Evolutionary conservation across 2,113 vertebrate species (phyloP), one percentile per base, ranked within the genome.

Genomic region (Pachyramphus minor): DNA sequence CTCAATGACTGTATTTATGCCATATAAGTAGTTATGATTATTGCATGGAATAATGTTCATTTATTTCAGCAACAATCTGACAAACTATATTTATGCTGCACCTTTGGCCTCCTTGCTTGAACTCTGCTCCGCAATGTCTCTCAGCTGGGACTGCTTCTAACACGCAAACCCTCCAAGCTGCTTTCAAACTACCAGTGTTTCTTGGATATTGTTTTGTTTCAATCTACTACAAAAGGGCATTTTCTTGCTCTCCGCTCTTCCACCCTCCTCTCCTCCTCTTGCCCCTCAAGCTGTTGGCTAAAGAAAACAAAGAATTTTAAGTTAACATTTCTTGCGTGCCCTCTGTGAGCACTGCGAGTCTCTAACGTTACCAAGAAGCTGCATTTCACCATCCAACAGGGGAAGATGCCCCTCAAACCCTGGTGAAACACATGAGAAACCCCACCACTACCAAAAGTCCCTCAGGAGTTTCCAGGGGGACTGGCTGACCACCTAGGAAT

Each of bases 91-190:
- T 97, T 96, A 96, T 92, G 95, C 96, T 89, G 88, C 58, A 90
- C 96, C 95, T 96, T 93, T 96, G 96, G 93, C 96, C 93, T 94
- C 69, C 50, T 95, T 81, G 95, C 90, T 76, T 92, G 96, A 97
- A 96, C 96, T 97, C 90, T 93, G 95, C 85, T 93, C 92, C 30
- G 92, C 95, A 78, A 94, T 8, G 69, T 90, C 80, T 87, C 89
- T 95, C 95, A 95, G 89, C 93, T 97, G 95, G 96, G 96, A 96
- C 84, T 92, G 89, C 90, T 95, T 93, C 90, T 96, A 92, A 94
- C 73, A 92, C 4, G 0, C 84, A 92, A 96, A 84, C 35, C 47
- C 64, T 93, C 72, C 72, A 5, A 95, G 90, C 86, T 82, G 73
- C 76, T 94, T 95, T 95, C 84, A 93, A 95, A 81, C 53, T 8